A percentile compares a stretch with the other conserved stretches of the same genome.
Evolutionary conservation across 2,113 vertebrate species (phyloP).

Genomic region (Ochotona curzoniae): DNA sequence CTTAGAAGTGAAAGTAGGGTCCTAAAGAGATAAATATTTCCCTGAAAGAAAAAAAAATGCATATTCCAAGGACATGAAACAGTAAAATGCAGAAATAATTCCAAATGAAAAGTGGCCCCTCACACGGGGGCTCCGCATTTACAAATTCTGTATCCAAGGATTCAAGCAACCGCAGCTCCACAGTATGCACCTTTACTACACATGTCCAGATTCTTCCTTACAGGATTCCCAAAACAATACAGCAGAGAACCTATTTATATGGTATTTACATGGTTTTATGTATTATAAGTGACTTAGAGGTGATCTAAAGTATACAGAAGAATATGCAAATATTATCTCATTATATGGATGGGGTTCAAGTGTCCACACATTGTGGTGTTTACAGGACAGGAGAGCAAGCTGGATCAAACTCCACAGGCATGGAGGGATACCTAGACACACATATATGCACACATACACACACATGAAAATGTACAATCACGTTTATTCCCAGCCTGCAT

Average conservation of each 20-base stretch:
- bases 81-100: background rate
- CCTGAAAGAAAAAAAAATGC: conserved; percentile 20
- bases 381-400: background rate
- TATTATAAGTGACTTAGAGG: background rate
- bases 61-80: background rate
- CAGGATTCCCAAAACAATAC: background rate
- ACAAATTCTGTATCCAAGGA: background rate
- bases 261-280: background rate
- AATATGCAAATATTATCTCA: background rate
- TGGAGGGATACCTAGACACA: background rate
- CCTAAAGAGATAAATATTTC: conserved; percentile 21
- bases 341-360: background rate
- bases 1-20: conserved; percentile 13
- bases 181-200: background rate
- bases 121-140: background rate
- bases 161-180: background rate
- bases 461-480: background rate
- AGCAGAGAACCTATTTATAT: background rate
- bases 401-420: background rate
- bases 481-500: background rate
- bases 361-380: background rate
- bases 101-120: background rate
- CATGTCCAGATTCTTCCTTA: background rate
- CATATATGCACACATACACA: background rate
- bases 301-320: background rate